Evolutionary conservation across 2,888 invertebrate species (phyloP).

Genomic region (Pterostichus madidus): DNA sequence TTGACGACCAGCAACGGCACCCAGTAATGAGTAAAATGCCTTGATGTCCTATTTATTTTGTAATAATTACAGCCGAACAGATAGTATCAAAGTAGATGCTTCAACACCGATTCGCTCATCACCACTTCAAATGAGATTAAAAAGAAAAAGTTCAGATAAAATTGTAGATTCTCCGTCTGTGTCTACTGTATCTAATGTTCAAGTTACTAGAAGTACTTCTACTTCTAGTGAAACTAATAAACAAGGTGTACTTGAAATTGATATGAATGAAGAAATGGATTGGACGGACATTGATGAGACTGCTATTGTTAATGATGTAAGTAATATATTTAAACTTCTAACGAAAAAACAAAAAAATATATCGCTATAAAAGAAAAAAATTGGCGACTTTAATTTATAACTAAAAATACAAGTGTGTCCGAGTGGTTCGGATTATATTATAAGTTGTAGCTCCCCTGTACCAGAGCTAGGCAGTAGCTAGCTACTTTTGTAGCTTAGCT

Average conservation of each 20-base stretch:
- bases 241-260: background rate
- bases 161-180: background rate
- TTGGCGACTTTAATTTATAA: too few species aligned
- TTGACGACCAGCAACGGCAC: too few species aligned
- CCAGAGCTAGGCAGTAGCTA: too few species aligned
- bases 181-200: background rate
- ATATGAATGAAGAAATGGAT: slow-evolving; percentile 69
- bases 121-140: background rate
- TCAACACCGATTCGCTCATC: background rate
- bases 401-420: too few species aligned
- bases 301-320: slow-evolving; percentile 69
- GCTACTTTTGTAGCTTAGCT: too few species aligned
- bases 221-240: background rate
- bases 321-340: background rate
- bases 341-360: background rate
- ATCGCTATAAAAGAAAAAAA: background rate
- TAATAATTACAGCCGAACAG: too few species aligned
- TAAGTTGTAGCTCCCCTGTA: too few species aligned
- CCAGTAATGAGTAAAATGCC: too few species aligned
- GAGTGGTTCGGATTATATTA: too few species aligned
- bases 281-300: slow-evolving; percentile 71
- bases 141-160: background rate
- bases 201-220: background rate
- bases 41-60: too few species aligned
- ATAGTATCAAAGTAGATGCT: too few species aligned